Conservation (phyloP, 2,113 vertebrate species). For the Phalacrocorax aristotelis region DNA sequence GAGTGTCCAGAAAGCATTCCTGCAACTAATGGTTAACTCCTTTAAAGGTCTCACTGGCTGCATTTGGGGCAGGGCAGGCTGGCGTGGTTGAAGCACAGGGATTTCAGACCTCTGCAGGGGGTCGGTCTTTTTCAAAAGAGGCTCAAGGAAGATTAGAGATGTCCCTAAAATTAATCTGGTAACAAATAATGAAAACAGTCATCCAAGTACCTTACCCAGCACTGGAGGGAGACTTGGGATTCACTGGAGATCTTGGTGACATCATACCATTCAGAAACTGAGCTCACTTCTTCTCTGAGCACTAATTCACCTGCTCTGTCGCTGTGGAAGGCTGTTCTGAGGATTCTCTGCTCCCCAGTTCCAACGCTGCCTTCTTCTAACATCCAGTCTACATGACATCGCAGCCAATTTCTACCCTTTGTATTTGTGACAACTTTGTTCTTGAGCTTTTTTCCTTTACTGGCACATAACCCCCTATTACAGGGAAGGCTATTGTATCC, state of each 20-base stretch:
- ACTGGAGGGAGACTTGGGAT: background rate
- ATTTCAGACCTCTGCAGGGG: background rate
- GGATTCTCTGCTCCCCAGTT: background rate
- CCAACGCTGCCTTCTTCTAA: background rate
- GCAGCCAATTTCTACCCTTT: background rate
- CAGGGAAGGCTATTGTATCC: background rate
- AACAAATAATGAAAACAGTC: background rate
- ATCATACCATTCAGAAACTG: background rate
- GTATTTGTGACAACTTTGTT: background rate
- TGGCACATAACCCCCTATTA: background rate
- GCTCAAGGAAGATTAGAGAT: background rate
- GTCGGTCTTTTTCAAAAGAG: background rate
- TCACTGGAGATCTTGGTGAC: background rate
- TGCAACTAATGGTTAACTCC: slow-evolving; percentile 49
- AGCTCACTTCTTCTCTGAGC: background rate
- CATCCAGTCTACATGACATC: background rate
- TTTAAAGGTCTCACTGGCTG: background rate
- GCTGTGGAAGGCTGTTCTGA: background rate
- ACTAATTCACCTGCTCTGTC: background rate
- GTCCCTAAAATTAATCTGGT: background rate
- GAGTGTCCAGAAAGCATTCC: slow-evolving; percentile 3
- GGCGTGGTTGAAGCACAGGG: background rate
- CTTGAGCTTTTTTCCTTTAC: background rate
- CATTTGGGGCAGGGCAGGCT: background rate
- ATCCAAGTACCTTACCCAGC: background rate